Conservation (phyloP, 1,140 invertebrate genomes). For the Copidosoma floridanum region DNA sequence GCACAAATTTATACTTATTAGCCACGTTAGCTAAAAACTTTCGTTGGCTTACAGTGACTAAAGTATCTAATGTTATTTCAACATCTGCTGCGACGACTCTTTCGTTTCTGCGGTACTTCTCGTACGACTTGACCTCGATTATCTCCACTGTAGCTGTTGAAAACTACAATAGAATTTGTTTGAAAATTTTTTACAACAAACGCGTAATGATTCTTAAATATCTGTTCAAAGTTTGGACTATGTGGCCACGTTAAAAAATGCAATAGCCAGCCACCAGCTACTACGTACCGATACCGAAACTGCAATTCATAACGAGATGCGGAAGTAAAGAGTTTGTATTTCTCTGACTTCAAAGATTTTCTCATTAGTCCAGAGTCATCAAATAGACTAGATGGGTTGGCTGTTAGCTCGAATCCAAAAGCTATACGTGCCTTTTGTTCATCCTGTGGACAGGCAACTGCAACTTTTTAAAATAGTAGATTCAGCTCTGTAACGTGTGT, state of each 20-base stretch:
- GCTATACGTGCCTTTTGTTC: constrained; percentile 40
- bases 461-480: constrained; percentile 48
- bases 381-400: constrained; percentile 40
- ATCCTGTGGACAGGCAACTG: constrained; percentile 25
- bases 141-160: constrained; percentile 22
- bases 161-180: constrained; percentile 11
- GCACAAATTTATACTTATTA: constrained; percentile 21
- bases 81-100: constrained; percentile 15
- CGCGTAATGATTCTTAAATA: constrained; percentile 14
- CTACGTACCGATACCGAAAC: constrained; percentile 2
- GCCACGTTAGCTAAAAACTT: constrained; percentile 16
- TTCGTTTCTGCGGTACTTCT: constrained; percentile 13
- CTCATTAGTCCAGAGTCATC: constrained; percentile 41
- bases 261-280: constrained; percentile 30
- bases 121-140: constrained; percentile 24
- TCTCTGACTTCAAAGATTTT: constrained; percentile 43
- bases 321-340: constrained; percentile 25
- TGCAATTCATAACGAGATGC: background rate
- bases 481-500: constrained; percentile 37
- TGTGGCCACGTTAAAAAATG: constrained; percentile 26
- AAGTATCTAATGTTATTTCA: constrained; percentile 5
- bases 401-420: constrained; percentile 44
- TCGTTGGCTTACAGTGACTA: constrained; percentile 1
- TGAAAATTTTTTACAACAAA: constrained; percentile 14
- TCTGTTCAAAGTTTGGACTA: constrained; percentile 12